Base-by-base conservation (phyloP, 2,113 vertebrate genomes). In the Poicephalus gulielmi region DNA sequence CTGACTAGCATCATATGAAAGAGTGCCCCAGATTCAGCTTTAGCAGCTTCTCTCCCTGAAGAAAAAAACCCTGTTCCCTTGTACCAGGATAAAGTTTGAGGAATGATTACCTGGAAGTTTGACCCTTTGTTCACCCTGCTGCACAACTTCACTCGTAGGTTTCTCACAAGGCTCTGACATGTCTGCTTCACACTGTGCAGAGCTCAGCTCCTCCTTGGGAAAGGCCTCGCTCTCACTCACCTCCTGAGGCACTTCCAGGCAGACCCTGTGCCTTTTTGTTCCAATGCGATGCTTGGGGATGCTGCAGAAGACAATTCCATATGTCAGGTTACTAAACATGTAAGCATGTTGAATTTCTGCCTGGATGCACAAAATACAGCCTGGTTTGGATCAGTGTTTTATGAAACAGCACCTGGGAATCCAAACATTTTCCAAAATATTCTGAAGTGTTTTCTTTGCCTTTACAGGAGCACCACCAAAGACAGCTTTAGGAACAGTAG, bases 191-290 rank as follows among this genome's bases (percentile, higher is more conserved):
- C 94, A 98, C 9, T 98, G 98, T 1, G 88, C 62, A 1, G 98
- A 94, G 81, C 90, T 83, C 96, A 98, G 92, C 66, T 99, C 98
- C 79, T 99, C 98, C 95, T 98, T 99, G 33, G 98, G 98, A 81
- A 99, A 98, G 46, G 98, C 97, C 73, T 98, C 97, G 0, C 98
- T 98, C 95, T 98, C 97, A 95, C 98, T 98, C 86, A 99, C 98
- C 94, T 99, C 99, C 37, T 99, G 97, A 4, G 99, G 99, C 50
- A 99, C 98, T 93, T 99, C 99, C 67, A 99, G 98, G 97, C 99
- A 99, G 59, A 99, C 98, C 31, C 99, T 92, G 96, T 99, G 99
- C 86, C 99, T 98, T 96, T 99, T 99, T 37, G 99, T 99, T 95
- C 99, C 99, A 74, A 99, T 99, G 62, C 99, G 99, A 75, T 99